phyloP scores from a whole-genome alignment of 2,888 invertebrate species.

The Cantharis rustica region DNA sequence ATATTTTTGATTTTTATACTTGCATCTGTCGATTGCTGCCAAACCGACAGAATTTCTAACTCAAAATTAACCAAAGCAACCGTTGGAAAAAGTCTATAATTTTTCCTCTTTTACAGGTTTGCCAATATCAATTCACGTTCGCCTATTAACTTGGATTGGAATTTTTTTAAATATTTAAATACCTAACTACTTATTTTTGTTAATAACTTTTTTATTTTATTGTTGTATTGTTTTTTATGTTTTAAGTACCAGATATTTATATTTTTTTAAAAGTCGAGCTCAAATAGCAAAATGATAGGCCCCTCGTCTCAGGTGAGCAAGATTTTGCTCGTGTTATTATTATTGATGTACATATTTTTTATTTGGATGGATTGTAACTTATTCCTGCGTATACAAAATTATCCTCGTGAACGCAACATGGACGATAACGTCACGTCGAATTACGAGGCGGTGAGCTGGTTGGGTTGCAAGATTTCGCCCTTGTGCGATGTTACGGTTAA shows the following conservation, averaged over 20 bases:
- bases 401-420: slow-evolving; percentile 63
- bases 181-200: slow-evolving; percentile 1
- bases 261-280: neutral
- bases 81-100: neutral
- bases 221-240: neutral
- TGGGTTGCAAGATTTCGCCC: slow-evolving; percentile 75
- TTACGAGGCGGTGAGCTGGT: slow-evolving; percentile 63
- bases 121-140: slow-evolving; percentile 6
- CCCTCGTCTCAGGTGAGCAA: slow-evolving; percentile 76
- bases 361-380: slow-evolving; percentile 74
- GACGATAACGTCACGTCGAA: slow-evolving; percentile 44
- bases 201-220: neutral
- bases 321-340: slow-evolving; percentile 64
- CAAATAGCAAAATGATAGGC: slow-evolving; percentile 57
- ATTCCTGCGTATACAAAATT: slow-evolving; percentile 72
- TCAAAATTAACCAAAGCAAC: neutral
- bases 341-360: slow-evolving; percentile 66
- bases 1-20: too few relatives aligned
- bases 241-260: neutral
- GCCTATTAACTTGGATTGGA: slow-evolving; percentile 6
- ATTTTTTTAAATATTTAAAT: neutral
- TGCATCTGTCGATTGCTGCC: too few relatives aligned
- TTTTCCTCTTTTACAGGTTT: slow-evolving; percentile 21
- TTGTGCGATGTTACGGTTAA: slow-evolving; percentile 83
- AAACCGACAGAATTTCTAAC: too few relatives aligned